Base-by-base conservation (phyloP, 2,797 vertebrate species). In the Catharus ustulatus region DNA sequence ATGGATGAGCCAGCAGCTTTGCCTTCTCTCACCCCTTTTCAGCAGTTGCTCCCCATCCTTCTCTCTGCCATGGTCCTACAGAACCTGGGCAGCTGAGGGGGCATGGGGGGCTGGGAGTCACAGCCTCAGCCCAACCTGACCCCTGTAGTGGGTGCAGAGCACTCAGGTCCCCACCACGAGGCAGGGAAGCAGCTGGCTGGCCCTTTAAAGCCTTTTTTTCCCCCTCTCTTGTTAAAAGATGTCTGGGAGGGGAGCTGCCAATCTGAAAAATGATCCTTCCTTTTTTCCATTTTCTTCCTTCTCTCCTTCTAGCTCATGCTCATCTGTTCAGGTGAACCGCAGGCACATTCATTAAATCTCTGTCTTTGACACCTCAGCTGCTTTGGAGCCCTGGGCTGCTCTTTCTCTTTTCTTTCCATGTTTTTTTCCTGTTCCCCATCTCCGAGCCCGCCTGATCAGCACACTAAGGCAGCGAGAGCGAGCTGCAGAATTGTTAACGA, bases 191-290 rank as follows among this genome's bases (percentile, higher is more conserved):
- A 90, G 89, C 62, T 90, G 80, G 46, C 94, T 96, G 94, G 90
- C 94, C 92, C 96, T 97, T 97, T 97, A 96, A 97, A 86, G 63
- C 30, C 54, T 91, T 93, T 93, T 67, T 64, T 9, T 0, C 17
- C 8, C 21, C 8, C 10, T 87, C 73, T 94, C 94, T 95, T 97
- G 94, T 94, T 97, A 97, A 97, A 97, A 97, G 97, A 97, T 97
- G 97, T 97, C 97, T 96, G 93, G 93, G 84, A 97, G 97, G 96
- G 95, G 93, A 97, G 85, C 93, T 97, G 97, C 91, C 97, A 97
- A 95, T 94, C 96, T 98, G 98, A 98, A 98, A 98, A 98, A 98
- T 98, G 98, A 98, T 96, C 63, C 79, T 97, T 97, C 97, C 97
- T 94, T 94, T 96, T 98, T 97, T 97, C 97, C 96, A 98, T 97